Percentiles rank a stretch among this genome's conserved stretches.
phyloP scores from a whole-genome alignment of 2,113 vertebrate species.

The Sitta europaea region DNA sequence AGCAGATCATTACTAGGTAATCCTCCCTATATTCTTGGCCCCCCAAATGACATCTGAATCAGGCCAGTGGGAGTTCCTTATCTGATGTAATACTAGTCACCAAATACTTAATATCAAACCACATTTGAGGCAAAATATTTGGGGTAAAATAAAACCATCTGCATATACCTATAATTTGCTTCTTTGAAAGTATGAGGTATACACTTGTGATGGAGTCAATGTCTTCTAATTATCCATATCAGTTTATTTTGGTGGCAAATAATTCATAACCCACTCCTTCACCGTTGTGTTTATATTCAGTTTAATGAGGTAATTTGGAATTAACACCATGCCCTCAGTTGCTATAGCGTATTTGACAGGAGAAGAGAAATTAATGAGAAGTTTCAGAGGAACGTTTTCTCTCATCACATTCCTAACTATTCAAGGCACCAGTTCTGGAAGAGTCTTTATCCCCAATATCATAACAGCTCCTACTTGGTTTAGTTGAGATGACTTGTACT shows the following conservation, averaged over 20 bases:
- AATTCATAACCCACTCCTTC: background rate
- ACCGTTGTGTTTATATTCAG: background rate
- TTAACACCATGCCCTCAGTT: background rate
- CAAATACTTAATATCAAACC: background rate
- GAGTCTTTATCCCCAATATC: background rate
- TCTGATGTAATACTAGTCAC: background rate
- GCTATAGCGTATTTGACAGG: background rate
- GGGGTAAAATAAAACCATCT: background rate
- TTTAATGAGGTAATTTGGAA: background rate
- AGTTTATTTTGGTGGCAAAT: background rate
- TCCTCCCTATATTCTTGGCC: background rate
- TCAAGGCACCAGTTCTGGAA: background rate
- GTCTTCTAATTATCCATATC: background rate
- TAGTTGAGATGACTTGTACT: background rate
- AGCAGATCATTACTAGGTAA: background rate
- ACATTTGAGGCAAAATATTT: background rate
- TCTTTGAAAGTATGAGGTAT: background rate
- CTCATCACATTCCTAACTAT: background rate
- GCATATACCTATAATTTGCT: background rate
- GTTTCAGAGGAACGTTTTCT: background rate
- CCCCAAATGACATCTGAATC: background rate
- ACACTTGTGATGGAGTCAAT: background rate
- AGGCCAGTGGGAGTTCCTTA: background rate
- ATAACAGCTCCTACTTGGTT: background rate
- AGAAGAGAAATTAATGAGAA: background rate